These are phyloP conservation scores for Paramacrobiotus metropolitanus DNA, from an alignment of 1,140 invertebrate genomes.

Conservation along the genomic window DNA sequence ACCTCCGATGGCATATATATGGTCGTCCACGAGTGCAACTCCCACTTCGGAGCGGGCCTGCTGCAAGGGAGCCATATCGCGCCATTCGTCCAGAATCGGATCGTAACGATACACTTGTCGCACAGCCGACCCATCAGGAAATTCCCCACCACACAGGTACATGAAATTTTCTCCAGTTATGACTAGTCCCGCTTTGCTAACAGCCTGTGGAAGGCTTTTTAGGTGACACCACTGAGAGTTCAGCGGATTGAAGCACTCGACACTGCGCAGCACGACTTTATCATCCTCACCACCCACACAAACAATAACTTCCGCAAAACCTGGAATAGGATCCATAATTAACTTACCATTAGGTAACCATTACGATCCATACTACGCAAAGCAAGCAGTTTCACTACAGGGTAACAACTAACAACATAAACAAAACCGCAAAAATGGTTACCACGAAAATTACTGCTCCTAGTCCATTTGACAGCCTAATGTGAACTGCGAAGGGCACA, in stretches of 20 bases:
- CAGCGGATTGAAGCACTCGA: slow-evolving; percentile 28
- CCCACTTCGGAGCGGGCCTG: slow-evolving; percentile 29
- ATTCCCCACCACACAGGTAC: slow-evolving; percentile 32
- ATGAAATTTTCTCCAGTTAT: slow-evolving; percentile 27
- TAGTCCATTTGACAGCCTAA: too few relatives aligned
- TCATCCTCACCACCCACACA: slow-evolving; percentile 33
- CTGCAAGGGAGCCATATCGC: slow-evolving; percentile 29
- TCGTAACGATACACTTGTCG: slow-evolving; percentile 30
- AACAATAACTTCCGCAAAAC: slow-evolving; percentile 27
- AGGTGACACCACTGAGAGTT: slow-evolving; percentile 22
- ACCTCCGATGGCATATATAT: slow-evolving; percentile 49
- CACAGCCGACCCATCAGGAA: slow-evolving; percentile 30
- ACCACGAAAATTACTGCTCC: too few relatives aligned
- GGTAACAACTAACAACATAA: too few relatives aligned
- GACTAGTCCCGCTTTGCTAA: slow-evolving; percentile 32
- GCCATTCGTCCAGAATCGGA: slow-evolving; percentile 28
- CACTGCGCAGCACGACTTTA: slow-evolving; percentile 29
- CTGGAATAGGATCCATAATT: slow-evolving; percentile 14
- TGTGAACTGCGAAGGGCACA: too few relatives aligned
- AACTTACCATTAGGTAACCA: too few relatives aligned
- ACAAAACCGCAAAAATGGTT: too few relatives aligned
- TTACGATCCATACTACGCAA: too few relatives aligned
- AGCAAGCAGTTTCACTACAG: too few relatives aligned
- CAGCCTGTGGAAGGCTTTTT: slow-evolving; percentile 26
- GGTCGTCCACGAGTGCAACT: slow-evolving; percentile 36